Evolutionary conservation across 2,113 vertebrate genomes (phyloP).

Genomic region (Hylia prasina): DNA sequence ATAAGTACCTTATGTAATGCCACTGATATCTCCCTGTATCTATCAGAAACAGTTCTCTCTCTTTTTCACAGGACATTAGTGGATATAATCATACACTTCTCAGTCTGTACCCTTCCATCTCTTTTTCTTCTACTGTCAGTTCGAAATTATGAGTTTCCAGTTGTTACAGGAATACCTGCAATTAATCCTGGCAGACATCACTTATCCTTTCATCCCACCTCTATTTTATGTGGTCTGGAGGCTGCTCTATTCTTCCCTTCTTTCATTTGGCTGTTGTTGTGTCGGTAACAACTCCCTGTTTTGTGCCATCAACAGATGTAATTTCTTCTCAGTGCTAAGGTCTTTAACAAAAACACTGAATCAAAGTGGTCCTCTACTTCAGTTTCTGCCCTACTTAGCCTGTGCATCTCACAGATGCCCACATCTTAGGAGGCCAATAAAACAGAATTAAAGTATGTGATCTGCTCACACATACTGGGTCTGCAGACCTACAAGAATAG

Average conservation of each 20-base stretch:
- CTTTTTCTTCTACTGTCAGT: slow-evolving; percentile 28
- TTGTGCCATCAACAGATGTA: background rate
- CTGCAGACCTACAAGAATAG: background rate
- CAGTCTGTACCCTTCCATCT: background rate
- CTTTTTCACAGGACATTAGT: background rate
- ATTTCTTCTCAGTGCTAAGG: background rate
- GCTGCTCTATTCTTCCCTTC: background rate
- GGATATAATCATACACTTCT: background rate
- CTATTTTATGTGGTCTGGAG: background rate
- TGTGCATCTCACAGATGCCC: background rate
- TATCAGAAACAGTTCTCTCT: background rate
- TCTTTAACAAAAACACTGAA: background rate
- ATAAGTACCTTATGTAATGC: background rate
- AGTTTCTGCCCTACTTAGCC: background rate
- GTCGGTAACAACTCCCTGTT: background rate
- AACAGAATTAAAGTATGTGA: background rate
- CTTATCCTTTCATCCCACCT: slow-evolving; percentile 30
- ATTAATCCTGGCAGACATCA: slow-evolving; percentile 22
- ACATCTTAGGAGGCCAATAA: background rate
- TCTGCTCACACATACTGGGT: background rate
- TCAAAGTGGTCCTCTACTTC: background rate
- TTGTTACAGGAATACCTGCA: background rate
- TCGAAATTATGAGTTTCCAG: slow-evolving; percentile 19
- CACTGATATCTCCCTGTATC: background rate
- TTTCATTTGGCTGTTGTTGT: background rate